A percentile compares a stretch with the other conserved stretches of the same genome.
These are phyloP conservation scores for Boulengeromyrus knoepffleri DNA, from an alignment of 2,113 vertebrate genomes.

Conservation along the genomic window DNA sequence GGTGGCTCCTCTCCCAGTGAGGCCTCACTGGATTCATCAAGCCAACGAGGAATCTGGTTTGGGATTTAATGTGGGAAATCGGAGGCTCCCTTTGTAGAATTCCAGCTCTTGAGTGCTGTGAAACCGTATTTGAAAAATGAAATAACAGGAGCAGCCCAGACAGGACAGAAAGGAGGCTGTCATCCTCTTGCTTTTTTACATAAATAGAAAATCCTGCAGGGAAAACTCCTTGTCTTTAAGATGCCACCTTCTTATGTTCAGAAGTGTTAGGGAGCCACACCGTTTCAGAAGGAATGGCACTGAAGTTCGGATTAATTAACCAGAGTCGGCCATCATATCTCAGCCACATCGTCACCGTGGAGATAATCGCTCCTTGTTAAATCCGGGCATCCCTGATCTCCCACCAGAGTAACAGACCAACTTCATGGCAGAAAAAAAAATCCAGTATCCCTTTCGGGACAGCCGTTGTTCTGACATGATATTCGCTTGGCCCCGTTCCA, in stretches of 20 bases:
- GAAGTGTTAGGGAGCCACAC: not conserved
- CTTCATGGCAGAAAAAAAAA: constrained; percentile 26
- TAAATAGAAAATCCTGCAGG: constrained; percentile 44
- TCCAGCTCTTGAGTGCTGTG: not conserved
- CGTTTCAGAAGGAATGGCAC: not conserved
- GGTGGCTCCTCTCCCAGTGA: not conserved
- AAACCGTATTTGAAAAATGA: not conserved
- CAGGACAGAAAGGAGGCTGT: not conserved
- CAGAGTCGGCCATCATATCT: constrained; percentile 38
- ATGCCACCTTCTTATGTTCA: constrained; percentile 34
- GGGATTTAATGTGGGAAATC: not conserved
- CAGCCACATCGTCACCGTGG: constrained; percentile 32
- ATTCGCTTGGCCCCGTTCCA: not conserved
- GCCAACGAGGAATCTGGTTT: not conserved
- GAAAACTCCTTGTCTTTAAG: constrained; percentile 50
- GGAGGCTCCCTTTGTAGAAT: not conserved
- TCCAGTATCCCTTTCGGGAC: constrained; percentile 18
- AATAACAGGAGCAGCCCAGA: not conserved
- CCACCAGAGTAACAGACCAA: constrained; percentile 32
- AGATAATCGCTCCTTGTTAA: constrained; percentile 49
- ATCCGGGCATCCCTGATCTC: constrained; percentile 40
- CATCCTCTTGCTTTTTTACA: constrained; percentile 15
- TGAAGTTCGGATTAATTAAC: constrained; percentile 36
- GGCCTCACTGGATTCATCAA: not conserved
- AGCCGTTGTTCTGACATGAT: not conserved